Percentiles rank a stretch among this genome's conserved stretches.
Evolutionary conservation across 1,140 invertebrate genomes (phyloP).

Genomic region (Cyclina sinensis): DNA sequence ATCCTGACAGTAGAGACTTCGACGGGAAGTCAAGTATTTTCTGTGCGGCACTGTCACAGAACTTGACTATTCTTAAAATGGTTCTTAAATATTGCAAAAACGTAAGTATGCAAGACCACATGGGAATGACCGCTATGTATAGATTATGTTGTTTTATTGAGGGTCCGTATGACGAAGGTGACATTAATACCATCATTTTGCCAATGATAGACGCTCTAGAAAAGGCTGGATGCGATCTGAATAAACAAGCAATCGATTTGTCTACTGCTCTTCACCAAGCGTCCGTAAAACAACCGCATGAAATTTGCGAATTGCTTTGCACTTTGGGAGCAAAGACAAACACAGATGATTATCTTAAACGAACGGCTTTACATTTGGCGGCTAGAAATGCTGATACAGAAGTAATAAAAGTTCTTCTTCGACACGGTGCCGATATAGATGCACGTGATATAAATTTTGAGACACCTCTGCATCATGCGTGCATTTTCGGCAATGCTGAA

Average conservation of each 20-base stretch:
- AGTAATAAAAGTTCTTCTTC: neutral
- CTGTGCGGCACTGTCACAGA: neutral
- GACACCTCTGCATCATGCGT: conserved; percentile 25
- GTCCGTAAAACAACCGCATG: conserved; percentile 1
- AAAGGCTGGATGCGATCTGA: conserved; percentile 21
- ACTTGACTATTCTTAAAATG: neutral
- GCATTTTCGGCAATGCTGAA: conserved; percentile 17
- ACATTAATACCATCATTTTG: neutral
- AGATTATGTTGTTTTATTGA: conserved; percentile 8
- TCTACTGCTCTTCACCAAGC: conserved; percentile 37
- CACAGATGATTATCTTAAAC: conserved; percentile 13
- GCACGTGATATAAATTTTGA: conserved; percentile 11
- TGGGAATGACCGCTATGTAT: conserved; percentile 38
- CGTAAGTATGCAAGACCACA: neutral
- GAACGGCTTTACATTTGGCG: conserved; percentile 24
- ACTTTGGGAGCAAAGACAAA: conserved; percentile 10
- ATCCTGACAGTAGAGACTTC: conserved; percentile 33
- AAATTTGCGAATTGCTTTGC: neutral
- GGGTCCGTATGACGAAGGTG: neutral
- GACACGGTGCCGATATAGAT: conserved; percentile 23
- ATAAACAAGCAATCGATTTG: conserved; percentile 8
- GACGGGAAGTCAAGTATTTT: conserved; percentile 3
- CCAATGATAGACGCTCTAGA: conserved; percentile 7
- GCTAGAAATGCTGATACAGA: conserved; percentile 15
- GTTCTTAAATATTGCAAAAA: neutral